Base-by-base conservation (phyloP, 2,888 invertebrate genomes). In the Ferdinandea cuprea region DNA sequence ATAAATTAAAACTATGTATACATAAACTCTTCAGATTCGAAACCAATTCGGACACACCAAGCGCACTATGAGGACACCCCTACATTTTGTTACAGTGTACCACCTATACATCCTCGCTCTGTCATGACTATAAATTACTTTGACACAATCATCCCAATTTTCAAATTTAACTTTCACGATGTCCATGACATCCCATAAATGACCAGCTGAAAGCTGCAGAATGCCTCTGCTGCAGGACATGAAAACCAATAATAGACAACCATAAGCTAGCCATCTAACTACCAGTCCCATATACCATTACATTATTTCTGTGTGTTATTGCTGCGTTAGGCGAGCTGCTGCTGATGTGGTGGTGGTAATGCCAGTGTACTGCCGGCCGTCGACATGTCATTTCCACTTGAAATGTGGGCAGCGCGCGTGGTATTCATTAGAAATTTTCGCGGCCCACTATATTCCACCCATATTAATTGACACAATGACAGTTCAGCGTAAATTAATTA, bases 391-490 rank as follows among this genome's bases (percentile, higher is more conserved):
- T 74, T 80, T 80, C 74, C 69, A 69, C 69, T 19, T 74, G 65
- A 69, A 68, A 58, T 58, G 74, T 59, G 74, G 63, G 69, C 52
- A 30, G 30, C 44, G 59, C 50, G 66, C 54, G 21, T 58, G 63
- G 63, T 50, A 71, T 71, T 81, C 71, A 77, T 81, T 81, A 77
- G 81, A 77, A n/a, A 71, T 72, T 65, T 74, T 77, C 66, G 71
- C 69, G 66, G 71, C 65, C 17, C 46, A 56, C 69, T 59, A 52
- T 66, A 54, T 66, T 71, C 76, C 68, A 46, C 71, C 65, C 65
- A 66, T 71, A 77, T 61, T 81, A 81, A 81, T 81, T 76, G 81
- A 81, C 81, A 76, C 69, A 80, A 65, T 80, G 76, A 80, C 80
- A 80, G 69, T 80, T 50, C 54, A 77, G 59, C 77, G 81, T 65